These are phyloP conservation scores for Aurelia coerulea DNA, from an alignment of 30 jellyfish, hydroid and myxozoan species.

Conservation along the genomic window DNA sequence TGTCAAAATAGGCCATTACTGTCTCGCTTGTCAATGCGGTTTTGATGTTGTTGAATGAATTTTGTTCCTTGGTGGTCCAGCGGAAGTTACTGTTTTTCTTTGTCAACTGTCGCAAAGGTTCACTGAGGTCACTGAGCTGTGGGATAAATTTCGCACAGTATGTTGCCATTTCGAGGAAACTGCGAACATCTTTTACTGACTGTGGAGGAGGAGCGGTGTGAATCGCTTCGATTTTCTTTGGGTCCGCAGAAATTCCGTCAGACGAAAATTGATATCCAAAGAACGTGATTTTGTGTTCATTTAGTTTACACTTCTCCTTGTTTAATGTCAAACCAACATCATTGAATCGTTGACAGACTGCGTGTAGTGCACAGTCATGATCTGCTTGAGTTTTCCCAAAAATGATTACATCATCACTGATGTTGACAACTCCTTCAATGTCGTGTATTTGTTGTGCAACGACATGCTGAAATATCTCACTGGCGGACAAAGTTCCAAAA, in stretches of 20 bases:
- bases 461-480: too few relatives aligned
- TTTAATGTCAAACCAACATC: conserved; percentile 3
- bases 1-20: too few relatives aligned
- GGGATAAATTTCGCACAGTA: conserved; percentile 34
- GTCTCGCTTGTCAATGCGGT: not conserved
- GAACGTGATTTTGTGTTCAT: conserved; percentile 16
- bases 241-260: conserved; percentile 27
- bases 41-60: conserved; percentile 5
- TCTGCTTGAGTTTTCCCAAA: not conserved
- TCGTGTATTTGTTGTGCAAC: too few relatives aligned
- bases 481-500: too few relatives aligned
- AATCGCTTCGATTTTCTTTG: conserved; percentile 34
- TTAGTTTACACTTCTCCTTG: conserved; percentile 22
- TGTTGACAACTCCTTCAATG: conserved; percentile 7
- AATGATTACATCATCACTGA: not conserved
- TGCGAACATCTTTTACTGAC: too few relatives aligned
- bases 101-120: conserved; percentile 31
- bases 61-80: conserved; percentile 10
- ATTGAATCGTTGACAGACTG: conserved; percentile 10
- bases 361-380: not conserved
- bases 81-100: conserved; percentile 33
- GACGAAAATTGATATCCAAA: conserved; percentile 37
- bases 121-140: conserved; percentile 23
- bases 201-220: conserved; percentile 25
- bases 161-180: too few relatives aligned